These are phyloP conservation scores for Lota lota DNA, from an alignment of 2,113 vertebrate species.

Conservation along the genomic window DNA sequence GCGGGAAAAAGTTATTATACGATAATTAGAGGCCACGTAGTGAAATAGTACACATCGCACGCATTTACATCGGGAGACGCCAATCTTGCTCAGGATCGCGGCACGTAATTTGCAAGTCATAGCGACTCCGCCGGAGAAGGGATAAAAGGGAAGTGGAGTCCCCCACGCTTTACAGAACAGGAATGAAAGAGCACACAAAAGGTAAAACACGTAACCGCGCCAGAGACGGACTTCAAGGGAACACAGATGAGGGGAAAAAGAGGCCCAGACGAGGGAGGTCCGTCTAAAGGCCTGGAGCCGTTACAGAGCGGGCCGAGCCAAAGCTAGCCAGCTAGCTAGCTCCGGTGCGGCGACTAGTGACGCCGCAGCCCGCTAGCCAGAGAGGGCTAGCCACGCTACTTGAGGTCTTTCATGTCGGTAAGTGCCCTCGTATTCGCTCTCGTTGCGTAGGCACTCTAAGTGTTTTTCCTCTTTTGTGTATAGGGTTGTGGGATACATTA, in stretches of 20 bases:
- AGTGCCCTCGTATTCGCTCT: conserved; percentile 21
- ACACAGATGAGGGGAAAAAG: conserved; percentile 1
- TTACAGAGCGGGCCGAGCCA: conserved; percentile 17
- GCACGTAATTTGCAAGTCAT: conserved; percentile 68
- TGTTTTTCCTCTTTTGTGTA: too few species aligned
- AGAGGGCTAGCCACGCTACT: conserved; percentile 11
- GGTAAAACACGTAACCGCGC: conserved; percentile 35
- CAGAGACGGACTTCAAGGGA: conserved; percentile 4
- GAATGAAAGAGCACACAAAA: conserved; percentile 29
- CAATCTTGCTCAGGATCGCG: conserved; percentile 60
- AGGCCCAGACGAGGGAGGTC: not conserved
- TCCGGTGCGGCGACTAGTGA: conserved; percentile 14
- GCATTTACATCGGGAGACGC: conserved; percentile 64
- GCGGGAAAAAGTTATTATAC: conserved; percentile 56
- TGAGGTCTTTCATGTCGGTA: conserved; percentile 36
- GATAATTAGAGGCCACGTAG: conserved; percentile 61
- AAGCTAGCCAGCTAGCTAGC: conserved; percentile 7
- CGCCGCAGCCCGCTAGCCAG: conserved; percentile 1
- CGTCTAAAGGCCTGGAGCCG: conserved; percentile 25
- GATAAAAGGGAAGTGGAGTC: conserved; percentile 55
- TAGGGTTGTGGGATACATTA: too few species aligned
- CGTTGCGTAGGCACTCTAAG: not conserved
- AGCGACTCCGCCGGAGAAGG: conserved; percentile 38
- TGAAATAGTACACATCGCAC: conserved; percentile 54
- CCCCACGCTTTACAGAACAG: not conserved